Conservation (phyloP, 2,888 invertebrate genomes). For the Paralinhomoeus sp. region DNA sequence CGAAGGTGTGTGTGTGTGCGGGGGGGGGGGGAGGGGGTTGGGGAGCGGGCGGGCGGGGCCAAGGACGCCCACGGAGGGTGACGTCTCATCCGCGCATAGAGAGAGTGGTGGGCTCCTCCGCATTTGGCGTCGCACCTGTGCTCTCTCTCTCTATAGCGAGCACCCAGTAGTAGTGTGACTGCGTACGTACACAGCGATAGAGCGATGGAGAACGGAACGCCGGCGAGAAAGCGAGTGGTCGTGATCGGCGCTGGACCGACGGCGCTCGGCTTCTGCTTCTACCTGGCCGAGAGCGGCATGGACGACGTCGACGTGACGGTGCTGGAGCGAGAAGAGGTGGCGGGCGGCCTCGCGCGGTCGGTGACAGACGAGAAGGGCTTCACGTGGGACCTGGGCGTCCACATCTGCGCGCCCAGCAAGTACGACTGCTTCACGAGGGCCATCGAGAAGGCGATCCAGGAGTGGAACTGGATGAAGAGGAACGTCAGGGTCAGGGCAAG, state of each 20-base stretch:
- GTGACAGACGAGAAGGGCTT: conserved; percentile 10
- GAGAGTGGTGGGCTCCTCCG: too few species aligned
- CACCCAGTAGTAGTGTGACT: too few species aligned
- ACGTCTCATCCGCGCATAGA: too few species aligned
- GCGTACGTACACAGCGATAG: too few species aligned
- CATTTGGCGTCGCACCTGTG: too few species aligned
- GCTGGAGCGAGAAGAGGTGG: conserved; percentile 8
- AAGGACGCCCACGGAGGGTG: too few species aligned
- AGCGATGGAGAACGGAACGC: too few species aligned
- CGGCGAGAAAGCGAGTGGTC: neutral
- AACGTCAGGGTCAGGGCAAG: conserved; percentile 10
- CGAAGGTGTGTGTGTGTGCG: too few species aligned
- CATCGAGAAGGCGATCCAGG: conserved; percentile 6
- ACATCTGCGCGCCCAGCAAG: conserved; percentile 8
- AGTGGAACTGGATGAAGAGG: conserved; percentile 8
- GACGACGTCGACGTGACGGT: conserved; percentile 5
- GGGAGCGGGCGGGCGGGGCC: too few species aligned
- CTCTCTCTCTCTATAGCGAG: too few species aligned
- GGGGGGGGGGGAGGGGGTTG: too few species aligned
- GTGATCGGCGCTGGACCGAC: conserved; percentile 1
- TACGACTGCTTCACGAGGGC: conserved; percentile 7
- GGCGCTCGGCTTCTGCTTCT: neutral
- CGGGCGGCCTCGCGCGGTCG: conserved; percentile 10
- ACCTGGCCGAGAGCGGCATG: neutral
- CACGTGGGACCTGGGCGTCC: conserved; percentile 12